These are phyloP conservation scores for Holacanthella duospinosa DNA, from an alignment of 2,888 invertebrate species.

Conservation along the genomic window DNA sequence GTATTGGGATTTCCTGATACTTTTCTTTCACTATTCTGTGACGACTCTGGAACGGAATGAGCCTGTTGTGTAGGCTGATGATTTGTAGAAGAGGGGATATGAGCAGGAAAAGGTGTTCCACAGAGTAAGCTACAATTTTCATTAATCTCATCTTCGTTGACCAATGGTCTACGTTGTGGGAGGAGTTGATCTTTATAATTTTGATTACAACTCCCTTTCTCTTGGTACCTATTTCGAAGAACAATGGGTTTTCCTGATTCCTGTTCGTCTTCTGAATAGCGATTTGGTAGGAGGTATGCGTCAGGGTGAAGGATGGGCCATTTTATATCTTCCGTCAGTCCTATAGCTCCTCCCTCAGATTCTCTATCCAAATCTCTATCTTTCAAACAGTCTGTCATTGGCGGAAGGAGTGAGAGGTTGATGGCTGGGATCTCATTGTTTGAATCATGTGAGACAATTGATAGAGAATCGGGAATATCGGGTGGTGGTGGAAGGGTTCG, in stretches of 20 bases:
- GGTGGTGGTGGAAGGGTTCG: constrained; percentile 32
- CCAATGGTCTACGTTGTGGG: constrained; percentile 3
- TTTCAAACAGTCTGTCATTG: constrained; percentile 24
- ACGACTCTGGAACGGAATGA: background rate
- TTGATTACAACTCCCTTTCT: constrained; percentile 14
- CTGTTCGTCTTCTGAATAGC: background rate
- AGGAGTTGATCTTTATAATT: constrained; percentile 11
- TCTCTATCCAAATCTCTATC: constrained; percentile 32
- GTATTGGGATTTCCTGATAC: too few relatives aligned
- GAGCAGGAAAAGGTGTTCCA: constrained; percentile 15
- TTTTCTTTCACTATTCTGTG: background rate
- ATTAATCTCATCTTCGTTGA: constrained; percentile 31
- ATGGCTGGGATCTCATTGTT: constrained; percentile 28
- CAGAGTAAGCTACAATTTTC: constrained; percentile 30
- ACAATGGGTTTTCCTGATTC: constrained; percentile 26
- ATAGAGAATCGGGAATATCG: constrained; percentile 33
- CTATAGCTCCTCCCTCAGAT: constrained; percentile 24
- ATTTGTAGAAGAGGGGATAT: background rate
- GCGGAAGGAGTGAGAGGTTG: constrained; percentile 33
- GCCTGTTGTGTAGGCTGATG: background rate
- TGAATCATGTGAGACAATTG: constrained; percentile 30
- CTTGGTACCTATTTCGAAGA: constrained; percentile 28
- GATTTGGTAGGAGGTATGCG: constrained; percentile 29
- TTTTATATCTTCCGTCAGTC: constrained; percentile 22
- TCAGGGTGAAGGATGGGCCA: constrained; percentile 36